phyloP scores from a whole-genome alignment of 2,888 invertebrate genomes.

The Argyresthia albistria region DNA sequence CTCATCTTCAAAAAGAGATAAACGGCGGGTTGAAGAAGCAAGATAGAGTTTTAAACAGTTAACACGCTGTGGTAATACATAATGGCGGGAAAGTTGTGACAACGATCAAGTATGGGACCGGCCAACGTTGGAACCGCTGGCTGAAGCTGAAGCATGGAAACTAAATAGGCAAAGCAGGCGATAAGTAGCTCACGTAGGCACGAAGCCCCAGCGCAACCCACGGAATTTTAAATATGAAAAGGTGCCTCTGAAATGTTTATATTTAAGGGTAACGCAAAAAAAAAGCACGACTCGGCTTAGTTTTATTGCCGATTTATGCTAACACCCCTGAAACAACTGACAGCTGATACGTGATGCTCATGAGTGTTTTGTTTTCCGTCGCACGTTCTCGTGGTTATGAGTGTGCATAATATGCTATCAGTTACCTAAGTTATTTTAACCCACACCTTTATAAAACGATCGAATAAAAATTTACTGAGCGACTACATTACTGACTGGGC shows the following conservation, averaged over 20 bases:
- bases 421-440: no score
- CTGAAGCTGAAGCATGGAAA: constrained; percentile 20
- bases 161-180: constrained; percentile 38
- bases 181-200: constrained; percentile 61
- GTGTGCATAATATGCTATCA: no score
- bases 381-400: no score
- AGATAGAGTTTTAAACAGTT: constrained; percentile 25
- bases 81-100: constrained; percentile 11
- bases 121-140: constrained; percentile 36
- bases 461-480: no score
- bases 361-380: no score
- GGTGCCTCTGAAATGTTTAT: constrained; percentile 53
- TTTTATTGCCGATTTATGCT: constrained; percentile 56
- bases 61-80: constrained; percentile 15
- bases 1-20: no score
- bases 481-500: no score
- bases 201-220: constrained; percentile 32
- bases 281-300: constrained; percentile 25
- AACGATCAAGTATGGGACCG: constrained; percentile 20
- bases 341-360: constrained; percentile 8
- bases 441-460: no score
- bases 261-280: constrained; percentile 33
- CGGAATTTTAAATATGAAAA: constrained; percentile 61
- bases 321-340: constrained; percentile 24
- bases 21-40: neutral